phyloP scores from a whole-genome alignment of 2,113 vertebrate species.

The Excalfactoria chinensis region DNA sequence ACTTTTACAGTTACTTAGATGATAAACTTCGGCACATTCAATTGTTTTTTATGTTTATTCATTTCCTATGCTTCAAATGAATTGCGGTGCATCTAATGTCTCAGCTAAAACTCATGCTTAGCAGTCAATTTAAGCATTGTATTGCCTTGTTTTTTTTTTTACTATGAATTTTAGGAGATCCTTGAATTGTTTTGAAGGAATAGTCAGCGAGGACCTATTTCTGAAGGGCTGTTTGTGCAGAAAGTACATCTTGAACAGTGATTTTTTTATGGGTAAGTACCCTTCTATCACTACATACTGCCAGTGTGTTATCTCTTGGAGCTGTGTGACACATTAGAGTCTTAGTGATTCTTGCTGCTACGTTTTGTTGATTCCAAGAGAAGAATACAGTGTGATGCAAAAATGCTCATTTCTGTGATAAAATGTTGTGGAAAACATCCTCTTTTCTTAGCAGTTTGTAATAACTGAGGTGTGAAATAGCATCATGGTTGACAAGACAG shows the following conservation, averaged over 20 bases:
- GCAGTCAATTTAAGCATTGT: not conserved
- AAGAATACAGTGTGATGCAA: not conserved
- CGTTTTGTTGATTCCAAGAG: not conserved
- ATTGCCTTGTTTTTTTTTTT: not conserved
- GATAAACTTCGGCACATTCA: not conserved
- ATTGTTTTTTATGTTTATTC: not conserved
- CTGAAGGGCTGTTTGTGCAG: not conserved
- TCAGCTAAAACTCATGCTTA: not conserved
- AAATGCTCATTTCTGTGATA: not conserved
- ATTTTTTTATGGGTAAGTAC: not conserved
- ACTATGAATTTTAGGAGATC: not conserved
- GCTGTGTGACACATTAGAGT: not conserved
- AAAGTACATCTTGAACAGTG: not conserved
- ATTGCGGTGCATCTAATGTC: not conserved
- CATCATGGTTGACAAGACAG: not conserved
- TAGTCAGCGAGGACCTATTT: fast-evolving
- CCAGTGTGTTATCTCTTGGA: not conserved
- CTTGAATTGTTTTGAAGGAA: not conserved
- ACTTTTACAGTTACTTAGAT: not conserved
- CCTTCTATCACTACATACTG: not conserved
- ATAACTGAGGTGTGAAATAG: conserved; percentile 39
- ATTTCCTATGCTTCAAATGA: not conserved
- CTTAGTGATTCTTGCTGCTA: not conserved
- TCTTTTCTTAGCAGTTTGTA: not conserved
- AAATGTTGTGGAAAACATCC: not conserved